phyloP scores from a whole-genome alignment of 2,888 invertebrate species.

The Masnerella sp. region DNA sequence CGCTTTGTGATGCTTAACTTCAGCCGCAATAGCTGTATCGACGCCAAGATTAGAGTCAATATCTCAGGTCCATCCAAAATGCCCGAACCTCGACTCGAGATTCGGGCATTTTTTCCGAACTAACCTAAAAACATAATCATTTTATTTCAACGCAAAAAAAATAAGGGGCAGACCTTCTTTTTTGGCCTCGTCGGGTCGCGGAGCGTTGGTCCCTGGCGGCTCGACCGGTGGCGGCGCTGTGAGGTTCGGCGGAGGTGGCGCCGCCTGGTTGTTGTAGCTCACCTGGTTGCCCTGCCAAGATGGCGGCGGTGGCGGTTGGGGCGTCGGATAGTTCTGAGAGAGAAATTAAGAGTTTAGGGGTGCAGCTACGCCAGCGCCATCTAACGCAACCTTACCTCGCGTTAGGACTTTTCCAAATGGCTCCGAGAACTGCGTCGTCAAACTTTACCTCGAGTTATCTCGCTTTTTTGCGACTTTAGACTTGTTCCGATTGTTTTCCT shows the following conservation, averaged over 20 bases:
- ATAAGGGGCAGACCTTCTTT: conserved; percentile 73
- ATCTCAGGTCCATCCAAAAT: no score
- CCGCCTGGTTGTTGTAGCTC: conserved; percentile 73
- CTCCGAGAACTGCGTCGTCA: no score
- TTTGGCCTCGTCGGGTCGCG: conserved; percentile 75
- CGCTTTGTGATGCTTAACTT: conserved; percentile 89
- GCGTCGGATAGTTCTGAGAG: conserved; percentile 74
- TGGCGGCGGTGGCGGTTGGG: conserved; percentile 68
- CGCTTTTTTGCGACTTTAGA: no score
- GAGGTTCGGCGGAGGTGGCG: conserved; percentile 68
- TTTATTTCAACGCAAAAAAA: no score
- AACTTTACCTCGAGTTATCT: no score
- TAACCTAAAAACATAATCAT: no score
- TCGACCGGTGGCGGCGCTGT: conserved; percentile 64
- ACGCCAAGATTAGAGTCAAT: not conserved
- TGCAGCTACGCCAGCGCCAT: conserved; percentile 21
- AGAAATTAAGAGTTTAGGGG: no score
- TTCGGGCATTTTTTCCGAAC: no score
- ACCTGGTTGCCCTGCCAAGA: conserved; percentile 75
- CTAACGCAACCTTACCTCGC: conserved; percentile 69
- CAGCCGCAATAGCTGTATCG: conserved; percentile 85
- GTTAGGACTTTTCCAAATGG: no score
- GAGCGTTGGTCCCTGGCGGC: conserved; percentile 61
- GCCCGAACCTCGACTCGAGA: no score
- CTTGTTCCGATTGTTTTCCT: no score